Evolutionary conservation across 1,140 invertebrate species (phyloP), one percentile per base, ranked within the genome.

Genomic region (Drosophila azteca): DNA sequence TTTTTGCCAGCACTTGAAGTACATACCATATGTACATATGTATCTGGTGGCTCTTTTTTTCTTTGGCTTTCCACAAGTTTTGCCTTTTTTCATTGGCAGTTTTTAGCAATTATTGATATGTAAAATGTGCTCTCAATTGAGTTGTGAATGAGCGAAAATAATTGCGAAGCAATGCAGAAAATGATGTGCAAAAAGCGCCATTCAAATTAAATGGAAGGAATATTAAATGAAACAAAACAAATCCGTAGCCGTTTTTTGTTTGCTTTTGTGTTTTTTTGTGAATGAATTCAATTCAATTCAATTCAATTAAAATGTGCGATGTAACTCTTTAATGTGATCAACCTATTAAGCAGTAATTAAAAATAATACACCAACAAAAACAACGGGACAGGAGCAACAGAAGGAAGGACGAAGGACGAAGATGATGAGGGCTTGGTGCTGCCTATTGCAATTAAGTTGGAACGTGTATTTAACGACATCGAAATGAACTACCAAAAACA

Each of bases 401-500:
- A 39, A 39, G 3, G 35, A 4, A 13, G 35, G n/a, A n/a, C 3
- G 0, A 31, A 31, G 31, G 11, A 39, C 4, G 11, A 13, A 11
- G 11, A 1, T 13, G 35, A 11, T 8, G 6, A 7, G 26, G 29
- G 8, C 3, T 8, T 31, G 29, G 6, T 2, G n/a, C 48, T 35
- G 48, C 45, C 31, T 29, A 6, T 55, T 55, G 55, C 73, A 81
- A 85, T 85, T 82, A 85, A 78, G 46, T 87, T 68, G 53, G 52
- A 82, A 87, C 82, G 82, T 85, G 82, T 87, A 76, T 67, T 85
- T 85, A 85, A 85, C 70, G 82, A 82, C 82, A 65, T 80, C 70
- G 68, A 87, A 85, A 87, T 85, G 78, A 87, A 82, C 82, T 85
- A 82, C 74, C 78, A 81, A 75, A 75, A 87, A 78, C 68, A 85